Base-by-base conservation (phyloP, 2,113 vertebrate species). In the Neogobius melanostomus region DNA sequence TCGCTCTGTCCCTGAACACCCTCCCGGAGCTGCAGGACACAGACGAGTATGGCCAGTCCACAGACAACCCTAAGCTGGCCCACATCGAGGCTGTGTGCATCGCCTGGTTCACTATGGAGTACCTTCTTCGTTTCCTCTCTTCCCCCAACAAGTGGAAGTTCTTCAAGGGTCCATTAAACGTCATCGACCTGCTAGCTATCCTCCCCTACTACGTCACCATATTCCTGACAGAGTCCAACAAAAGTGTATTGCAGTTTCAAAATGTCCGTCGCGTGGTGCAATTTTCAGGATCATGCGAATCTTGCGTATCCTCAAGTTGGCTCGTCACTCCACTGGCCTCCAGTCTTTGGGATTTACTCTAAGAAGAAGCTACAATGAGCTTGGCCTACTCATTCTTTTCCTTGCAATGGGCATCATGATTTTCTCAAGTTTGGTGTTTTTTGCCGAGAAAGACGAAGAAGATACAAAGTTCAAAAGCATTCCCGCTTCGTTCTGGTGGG, bases 271-370 rank as follows among this genome's bases (percentile, higher is more conserved):
- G 98, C 0, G 98, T 99, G 73, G 97, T 99, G 64, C 98, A 99
- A 99, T 99, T 87, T 99, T 99, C 88, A 93, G 98, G n/a, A 99
- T 99, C 82, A 99, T 99, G 98, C 93, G 98, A 8, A 99, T 99
- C 75, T 90, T 99, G 15, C 94, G 98, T 61, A 99, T 99, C 80
- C 91, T 99, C 46, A 99, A 99, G 91, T 89, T 99, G 0, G 98
- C 98, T 6, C 95, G 98, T 42, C 98, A 99, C 83, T 99, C 98
- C 11, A 99, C 98, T 0, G 98, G 98, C 36, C 94, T 99, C 11
- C 98, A 99, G 90, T 99, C 98, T 61, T 90, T 99, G 82, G 98
- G 98, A 36, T 99, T 99, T 89, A 99, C 98, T 0, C 91, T 99
- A 36, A 91, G 95, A 62, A 93, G 98, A 70, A 99, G 98, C 89